Evolutionary conservation across 2,797 vertebrate species (phyloP).

Genomic region (Enteromius thamalakanensis): DNA sequence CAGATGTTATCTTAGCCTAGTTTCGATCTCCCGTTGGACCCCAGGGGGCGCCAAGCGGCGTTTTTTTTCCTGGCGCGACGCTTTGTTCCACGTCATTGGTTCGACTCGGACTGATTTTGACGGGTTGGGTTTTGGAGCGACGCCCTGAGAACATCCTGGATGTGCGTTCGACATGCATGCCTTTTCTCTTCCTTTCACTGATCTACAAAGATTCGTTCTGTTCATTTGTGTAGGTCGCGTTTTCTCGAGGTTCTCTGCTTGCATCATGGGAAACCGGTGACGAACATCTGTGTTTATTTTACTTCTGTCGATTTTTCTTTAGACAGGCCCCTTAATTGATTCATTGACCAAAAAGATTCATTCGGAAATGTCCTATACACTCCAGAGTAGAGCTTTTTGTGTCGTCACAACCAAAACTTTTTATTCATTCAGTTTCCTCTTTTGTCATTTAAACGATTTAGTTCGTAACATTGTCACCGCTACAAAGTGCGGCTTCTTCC

Average conservation of each 20-base stretch:
- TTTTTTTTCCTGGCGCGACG: background rate
- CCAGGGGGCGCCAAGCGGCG: conserved; percentile 19
- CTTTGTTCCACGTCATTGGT: conserved; percentile 1
- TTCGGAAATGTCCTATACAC: background rate
- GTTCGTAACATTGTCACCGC: conserved; percentile 57
- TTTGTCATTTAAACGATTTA: conserved; percentile 61
- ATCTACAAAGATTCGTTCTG: background rate
- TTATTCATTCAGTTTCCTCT: background rate
- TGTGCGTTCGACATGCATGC: conserved; percentile 59
- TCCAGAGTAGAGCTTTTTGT: conserved; percentile 1
- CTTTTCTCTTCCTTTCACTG: conserved; percentile 34
- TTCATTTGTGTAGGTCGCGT: conserved; percentile 14
- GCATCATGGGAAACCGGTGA: background rate
- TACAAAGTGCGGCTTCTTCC: conserved; percentile 75
- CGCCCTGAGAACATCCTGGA: conserved; percentile 27
- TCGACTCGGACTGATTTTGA: background rate
- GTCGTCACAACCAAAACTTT: background rate
- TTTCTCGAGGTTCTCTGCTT: conserved; percentile 14
- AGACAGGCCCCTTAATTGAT: background rate
- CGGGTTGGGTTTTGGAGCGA: conserved; percentile 28
- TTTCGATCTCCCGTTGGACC: conserved; percentile 41
- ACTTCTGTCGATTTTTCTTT: conserved; percentile 1
- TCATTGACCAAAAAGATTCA: conserved; percentile 3
- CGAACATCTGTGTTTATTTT: background rate
- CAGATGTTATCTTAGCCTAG: conserved; percentile 40